Conservation (phyloP, 2,888 invertebrate species). For the Aelia acuminata region DNA sequence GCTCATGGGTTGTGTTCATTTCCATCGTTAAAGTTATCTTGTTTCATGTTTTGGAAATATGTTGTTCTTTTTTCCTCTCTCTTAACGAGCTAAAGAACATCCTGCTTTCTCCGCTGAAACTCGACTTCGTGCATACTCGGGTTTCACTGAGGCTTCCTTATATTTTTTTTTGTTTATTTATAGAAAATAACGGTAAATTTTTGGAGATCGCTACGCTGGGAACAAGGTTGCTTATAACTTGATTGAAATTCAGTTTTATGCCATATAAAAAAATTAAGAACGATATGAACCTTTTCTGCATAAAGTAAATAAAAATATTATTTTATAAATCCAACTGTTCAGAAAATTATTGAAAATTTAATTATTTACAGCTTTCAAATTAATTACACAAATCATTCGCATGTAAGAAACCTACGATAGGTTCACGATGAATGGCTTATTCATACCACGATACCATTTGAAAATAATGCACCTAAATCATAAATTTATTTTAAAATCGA, state of each 20-base stretch:
- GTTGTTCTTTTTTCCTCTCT: not conserved
- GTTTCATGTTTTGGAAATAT: conserved; percentile 25
- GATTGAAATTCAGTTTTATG: not conserved
- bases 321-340: too few relatives aligned
- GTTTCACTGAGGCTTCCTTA: not conserved
- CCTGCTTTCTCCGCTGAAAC: not conserved
- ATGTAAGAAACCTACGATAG: too few relatives aligned
- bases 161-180: not conserved
- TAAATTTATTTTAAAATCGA: too few relatives aligned
- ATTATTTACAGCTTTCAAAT: too few relatives aligned
- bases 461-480: too few relatives aligned
- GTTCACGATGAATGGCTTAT: too few relatives aligned
- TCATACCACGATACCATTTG: too few relatives aligned
- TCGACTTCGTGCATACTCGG: not conserved
- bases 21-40: conserved; percentile 3
- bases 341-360: too few relatives aligned
- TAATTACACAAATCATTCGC: too few relatives aligned
- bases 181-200: not conserved
- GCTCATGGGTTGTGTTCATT: not conserved
- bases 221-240: not conserved
- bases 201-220: not conserved
- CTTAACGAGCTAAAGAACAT: not conserved
- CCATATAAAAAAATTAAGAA: too few relatives aligned
- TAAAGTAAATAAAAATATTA: too few relatives aligned
- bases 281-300: too few relatives aligned